These are phyloP conservation scores for Helicoverpa zea DNA, from an alignment of 1,140 invertebrate genomes.

Conservation along the genomic window DNA sequence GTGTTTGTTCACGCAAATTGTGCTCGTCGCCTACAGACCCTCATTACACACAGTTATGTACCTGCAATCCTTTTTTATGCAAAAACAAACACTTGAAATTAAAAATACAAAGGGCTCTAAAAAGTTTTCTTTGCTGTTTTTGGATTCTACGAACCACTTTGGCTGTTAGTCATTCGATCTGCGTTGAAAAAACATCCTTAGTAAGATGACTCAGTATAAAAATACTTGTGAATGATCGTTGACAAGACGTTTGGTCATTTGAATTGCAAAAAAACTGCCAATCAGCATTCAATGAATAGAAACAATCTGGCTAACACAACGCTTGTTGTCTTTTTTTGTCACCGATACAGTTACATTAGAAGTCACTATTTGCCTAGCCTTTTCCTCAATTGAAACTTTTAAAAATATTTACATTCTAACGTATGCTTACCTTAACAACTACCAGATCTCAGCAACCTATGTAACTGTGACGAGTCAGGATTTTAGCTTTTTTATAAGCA, in stretches of 20 bases:
- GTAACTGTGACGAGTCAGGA: too few relatives aligned
- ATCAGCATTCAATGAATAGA: too few relatives aligned
- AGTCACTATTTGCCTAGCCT: too few relatives aligned
- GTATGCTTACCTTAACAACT: too few relatives aligned
- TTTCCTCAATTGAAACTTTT: too few relatives aligned
- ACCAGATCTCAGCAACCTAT: too few relatives aligned
- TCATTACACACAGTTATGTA: slow-evolving; percentile 19
- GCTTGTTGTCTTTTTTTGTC: too few relatives aligned
- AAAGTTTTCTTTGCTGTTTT: slow-evolving; percentile 19
- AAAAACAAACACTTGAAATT: slow-evolving; percentile 27
- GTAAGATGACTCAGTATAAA: slow-evolving; percentile 1
- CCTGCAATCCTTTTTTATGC: slow-evolving; percentile 10
- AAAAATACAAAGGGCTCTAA: slow-evolving; percentile 2
- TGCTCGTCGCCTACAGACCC: slow-evolving; percentile 20
- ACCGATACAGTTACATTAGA: too few relatives aligned
- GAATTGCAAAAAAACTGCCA: slow-evolving; percentile 12
- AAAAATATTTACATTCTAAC: too few relatives aligned
- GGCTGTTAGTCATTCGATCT: slow-evolving; percentile 25
- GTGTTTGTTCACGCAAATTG: slow-evolving; percentile 29
- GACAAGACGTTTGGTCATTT: slow-evolving; percentile 17
- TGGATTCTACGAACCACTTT: neutral
- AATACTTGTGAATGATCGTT: slow-evolving; percentile 4
- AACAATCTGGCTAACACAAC: too few relatives aligned
- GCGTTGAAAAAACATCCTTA: neutral
- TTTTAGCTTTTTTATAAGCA: too few relatives aligned